These are phyloP conservation scores for Drymonia ruficornis DNA, from an alignment of 2,888 invertebrate species.

Conservation along the genomic window DNA sequence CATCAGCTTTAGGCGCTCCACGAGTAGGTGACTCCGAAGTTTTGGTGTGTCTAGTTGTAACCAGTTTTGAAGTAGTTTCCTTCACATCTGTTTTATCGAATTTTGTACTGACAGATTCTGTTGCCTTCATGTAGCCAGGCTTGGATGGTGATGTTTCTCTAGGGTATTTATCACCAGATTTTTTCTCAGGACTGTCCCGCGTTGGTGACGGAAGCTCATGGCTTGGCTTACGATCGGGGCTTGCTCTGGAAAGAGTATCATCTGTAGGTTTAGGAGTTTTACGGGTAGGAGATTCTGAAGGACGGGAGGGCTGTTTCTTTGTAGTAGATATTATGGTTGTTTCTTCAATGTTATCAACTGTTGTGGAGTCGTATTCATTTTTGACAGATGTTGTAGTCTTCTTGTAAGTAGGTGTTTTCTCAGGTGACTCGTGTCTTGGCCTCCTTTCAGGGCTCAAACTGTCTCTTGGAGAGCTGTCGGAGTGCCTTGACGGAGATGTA, in stretches of 20 bases:
- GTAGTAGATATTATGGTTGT: conserved; percentile 5
- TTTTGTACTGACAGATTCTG: conserved; percentile 25
- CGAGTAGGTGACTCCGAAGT: conserved; percentile 16
- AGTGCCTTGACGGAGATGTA: conserved; percentile 10
- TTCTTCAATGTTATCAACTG: conserved; percentile 22
- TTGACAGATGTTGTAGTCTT: conserved; percentile 24
- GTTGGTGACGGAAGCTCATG: conserved; percentile 3
- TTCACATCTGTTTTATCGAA: conserved; percentile 17
- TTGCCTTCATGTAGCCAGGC: conserved; percentile 20
- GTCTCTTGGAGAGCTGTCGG: conserved; percentile 20
- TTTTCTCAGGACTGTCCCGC: conserved; percentile 11
- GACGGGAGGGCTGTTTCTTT: conserved; percentile 4
- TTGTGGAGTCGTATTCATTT: conserved; percentile 27
- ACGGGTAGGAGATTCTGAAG: conserved; percentile 15
- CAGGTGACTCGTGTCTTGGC: conserved; percentile 12
- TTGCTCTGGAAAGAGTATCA: conserved; percentile 8
- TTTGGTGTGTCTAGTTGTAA: conserved; percentile 10
- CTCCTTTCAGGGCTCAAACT: conserved; percentile 31
- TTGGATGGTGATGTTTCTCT: conserved; percentile 17
- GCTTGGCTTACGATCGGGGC: conserved; percentile 9
- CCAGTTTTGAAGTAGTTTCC: conserved; percentile 9
- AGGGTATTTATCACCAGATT: conserved; percentile 6
- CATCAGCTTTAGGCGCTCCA: conserved; percentile 14
- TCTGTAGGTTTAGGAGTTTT: background rate
- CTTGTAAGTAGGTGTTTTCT: conserved; percentile 10